phyloP scores from a whole-genome alignment of 2,888 invertebrate species.

The Chelonus formosanus region DNA sequence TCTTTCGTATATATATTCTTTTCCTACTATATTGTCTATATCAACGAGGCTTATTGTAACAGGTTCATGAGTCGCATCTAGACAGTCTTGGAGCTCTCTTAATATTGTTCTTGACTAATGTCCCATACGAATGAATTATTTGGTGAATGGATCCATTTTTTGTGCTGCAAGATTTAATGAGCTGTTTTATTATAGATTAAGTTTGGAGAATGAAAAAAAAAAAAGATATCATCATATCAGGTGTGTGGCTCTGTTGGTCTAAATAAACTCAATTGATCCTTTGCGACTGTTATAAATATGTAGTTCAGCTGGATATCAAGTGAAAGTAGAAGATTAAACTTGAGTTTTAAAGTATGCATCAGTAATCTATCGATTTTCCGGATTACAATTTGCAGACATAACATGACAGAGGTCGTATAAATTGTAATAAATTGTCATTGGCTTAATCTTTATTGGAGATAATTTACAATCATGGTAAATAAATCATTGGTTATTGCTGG shows the following conservation, averaged over 20 bases:
- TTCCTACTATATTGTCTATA: conserved; percentile 3
- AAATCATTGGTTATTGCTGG: no score
- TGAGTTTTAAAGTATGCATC: no score
- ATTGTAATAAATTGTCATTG: conserved; percentile 5
- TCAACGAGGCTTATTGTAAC: conserved; percentile 3
- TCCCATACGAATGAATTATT: no score
- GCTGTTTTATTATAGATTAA: no score
- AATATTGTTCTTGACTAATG: no score
- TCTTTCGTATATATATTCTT: not conserved
- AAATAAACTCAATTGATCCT: conserved; percentile 12
- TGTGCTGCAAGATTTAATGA: no score
- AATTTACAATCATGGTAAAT: no score
- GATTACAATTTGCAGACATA: conserved; percentile 15
- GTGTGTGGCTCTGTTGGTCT: conserved; percentile 8
- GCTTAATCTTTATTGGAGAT: not conserved
- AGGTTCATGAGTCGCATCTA: conserved; percentile 8
- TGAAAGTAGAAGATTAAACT: no score
- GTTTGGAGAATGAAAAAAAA: no score
- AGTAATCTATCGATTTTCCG: conserved; percentile 17
- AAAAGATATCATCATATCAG: not conserved
- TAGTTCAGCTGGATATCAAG: conserved; percentile 10
- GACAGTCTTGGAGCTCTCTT: no score
- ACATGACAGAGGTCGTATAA: conserved; percentile 6
- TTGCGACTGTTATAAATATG: conserved; percentile 2
- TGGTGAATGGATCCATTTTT: no score